A percentile compares a stretch with the other conserved stretches of the same genome.
These are phyloP conservation scores for Lindbergichthys nudifrons DNA, from an alignment of 2,797 vertebrate genomes.

Conservation along the genomic window DNA sequence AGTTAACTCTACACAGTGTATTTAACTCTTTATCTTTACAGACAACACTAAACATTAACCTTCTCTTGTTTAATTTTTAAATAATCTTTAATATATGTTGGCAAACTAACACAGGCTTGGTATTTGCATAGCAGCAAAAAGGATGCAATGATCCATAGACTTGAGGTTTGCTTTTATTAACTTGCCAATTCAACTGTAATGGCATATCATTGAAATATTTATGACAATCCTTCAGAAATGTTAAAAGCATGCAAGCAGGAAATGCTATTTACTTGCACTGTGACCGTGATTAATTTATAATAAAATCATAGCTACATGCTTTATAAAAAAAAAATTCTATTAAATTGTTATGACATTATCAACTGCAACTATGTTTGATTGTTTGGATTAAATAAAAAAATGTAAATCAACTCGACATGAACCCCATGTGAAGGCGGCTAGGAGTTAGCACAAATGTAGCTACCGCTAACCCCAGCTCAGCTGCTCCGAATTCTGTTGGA, in stretches of 20 bases:
- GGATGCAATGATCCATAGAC: neutral
- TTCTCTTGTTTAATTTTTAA: neutral
- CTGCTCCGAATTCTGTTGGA: no score
- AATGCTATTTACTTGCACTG: neutral
- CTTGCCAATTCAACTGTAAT: neutral
- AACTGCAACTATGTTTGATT: no score
- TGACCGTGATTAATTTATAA: neutral
- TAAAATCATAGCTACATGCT: no score
- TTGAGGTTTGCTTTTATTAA: neutral
- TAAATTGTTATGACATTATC: no score
- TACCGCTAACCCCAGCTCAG: no score
- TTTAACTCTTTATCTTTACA: neutral
- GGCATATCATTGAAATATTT: no score
- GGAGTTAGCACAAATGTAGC: no score
- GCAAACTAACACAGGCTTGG: neutral
- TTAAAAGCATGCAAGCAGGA: neutral
- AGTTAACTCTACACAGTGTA: no score
- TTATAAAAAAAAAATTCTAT: no score
- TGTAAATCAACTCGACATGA: no score
- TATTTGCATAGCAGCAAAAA: conserved; percentile 18
- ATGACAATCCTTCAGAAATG: neutral
- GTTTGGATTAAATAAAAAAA: no score
- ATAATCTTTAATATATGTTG: neutral
- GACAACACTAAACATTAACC: neutral
- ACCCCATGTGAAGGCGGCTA: no score